These are phyloP conservation scores for Lepas anatifera DNA, from an alignment of 2,888 invertebrate genomes.

Conservation along the genomic window DNA sequence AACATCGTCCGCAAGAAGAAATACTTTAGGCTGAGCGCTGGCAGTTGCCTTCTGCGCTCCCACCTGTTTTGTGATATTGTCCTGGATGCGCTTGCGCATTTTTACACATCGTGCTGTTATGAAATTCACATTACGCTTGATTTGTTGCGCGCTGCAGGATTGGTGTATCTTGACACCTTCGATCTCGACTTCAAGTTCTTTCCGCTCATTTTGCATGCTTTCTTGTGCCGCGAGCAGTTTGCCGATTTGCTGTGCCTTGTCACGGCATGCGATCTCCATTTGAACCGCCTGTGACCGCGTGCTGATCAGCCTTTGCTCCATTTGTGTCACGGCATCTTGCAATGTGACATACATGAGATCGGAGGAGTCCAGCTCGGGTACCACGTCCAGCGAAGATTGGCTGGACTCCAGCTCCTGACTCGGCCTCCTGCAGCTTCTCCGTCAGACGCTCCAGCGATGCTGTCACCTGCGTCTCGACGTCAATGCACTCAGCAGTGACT, in stretches of 20 bases:
- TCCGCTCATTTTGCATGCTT: neutral
- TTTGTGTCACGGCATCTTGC: neutral
- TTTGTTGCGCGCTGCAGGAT: neutral
- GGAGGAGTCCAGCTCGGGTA: no score
- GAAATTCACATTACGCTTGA: neutral
- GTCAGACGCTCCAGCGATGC: neutral
- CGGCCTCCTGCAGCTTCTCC: neutral
- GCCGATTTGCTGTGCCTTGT: neutral
- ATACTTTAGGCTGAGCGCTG: neutral
- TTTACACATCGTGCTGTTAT: neutral
- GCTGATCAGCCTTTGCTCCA: neutral
- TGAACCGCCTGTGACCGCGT: neutral
- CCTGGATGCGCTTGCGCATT: neutral
- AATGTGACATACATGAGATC: neutral
- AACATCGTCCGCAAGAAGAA: neutral
- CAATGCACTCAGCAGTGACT: neutral
- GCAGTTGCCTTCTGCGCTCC: neutral
- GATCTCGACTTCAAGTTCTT: neutral
- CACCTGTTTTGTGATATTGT: neutral
- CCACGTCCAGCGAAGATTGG: neutral
- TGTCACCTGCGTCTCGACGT: neutral
- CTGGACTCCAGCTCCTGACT: no score
- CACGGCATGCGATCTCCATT: neutral
- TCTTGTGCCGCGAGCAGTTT: neutral
- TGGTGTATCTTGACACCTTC: neutral